Base-by-base conservation (phyloP, 2,113 vertebrate genomes). In the Ptyas mucosa region DNA sequence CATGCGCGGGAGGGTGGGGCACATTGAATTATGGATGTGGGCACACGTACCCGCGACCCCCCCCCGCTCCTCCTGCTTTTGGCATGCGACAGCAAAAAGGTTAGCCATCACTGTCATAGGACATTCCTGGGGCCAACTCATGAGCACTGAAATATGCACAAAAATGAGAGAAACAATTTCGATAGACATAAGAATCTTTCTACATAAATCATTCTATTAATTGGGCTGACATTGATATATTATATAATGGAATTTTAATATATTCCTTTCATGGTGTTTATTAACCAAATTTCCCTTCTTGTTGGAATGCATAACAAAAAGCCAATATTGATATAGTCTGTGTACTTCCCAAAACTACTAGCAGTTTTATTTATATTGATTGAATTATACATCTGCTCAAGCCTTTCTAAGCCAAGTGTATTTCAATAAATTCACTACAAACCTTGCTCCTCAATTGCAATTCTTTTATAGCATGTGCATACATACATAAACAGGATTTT, bases 371-470 rank as follows among this genome's bases (percentile, higher is more conserved):
- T 93, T 43, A 89, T 54, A 81, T 26, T 51, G 93, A 92, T 64
- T 91, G 85, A 94, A 6, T 61, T 91, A 93, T 5, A 64, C 51
- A 55, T 81, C 0, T 0, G 54, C 23, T 94, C 93, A 90, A 64
- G 51, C 90, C 89, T 92, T 94, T 88, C 89, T 24, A 90, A 81
- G 23, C 24, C 49, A 89, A 23, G 12, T 12, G 61, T 53, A 18
- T 86, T 94, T 94, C 91, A 85, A n/a, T 91, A 94, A 94, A 85
- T 39, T 90, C 8, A 89, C 0, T 43, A 88, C 20, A 94, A 92
- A 96, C 92, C 57, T 58, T 51, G 29, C 90, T 95, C 94, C 90
- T 94, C 93, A 93, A 93, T 90, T 96, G 61, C 64, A 92, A 90
- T 92, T 46, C n/a, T 94, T 94, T 93, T 29, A 89, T 39, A 95